These are phyloP conservation scores for Fistularia tabacaria DNA, from an alignment of 2,797 vertebrate genomes.

Conservation along the genomic window DNA sequence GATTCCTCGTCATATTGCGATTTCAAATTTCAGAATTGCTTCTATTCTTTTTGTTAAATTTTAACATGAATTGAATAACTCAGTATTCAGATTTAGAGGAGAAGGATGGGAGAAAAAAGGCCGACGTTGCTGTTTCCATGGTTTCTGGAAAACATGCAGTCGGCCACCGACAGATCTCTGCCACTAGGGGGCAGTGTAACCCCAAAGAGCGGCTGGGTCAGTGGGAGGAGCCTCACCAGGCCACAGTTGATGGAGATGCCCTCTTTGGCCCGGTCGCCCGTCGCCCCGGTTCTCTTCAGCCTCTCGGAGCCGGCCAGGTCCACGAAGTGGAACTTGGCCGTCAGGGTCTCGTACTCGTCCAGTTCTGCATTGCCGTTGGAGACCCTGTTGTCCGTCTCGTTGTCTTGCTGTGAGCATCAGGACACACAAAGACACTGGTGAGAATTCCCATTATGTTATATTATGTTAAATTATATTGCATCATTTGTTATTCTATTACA, in stretches of 20 bases:
- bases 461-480: no score
- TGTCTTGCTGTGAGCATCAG: constrained; percentile 71
- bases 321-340: constrained; percentile 90
- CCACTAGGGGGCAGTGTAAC: constrained; percentile 55
- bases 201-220: neutral
- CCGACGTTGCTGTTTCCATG: no score
- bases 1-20: no score
- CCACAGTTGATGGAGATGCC: constrained; percentile 98
- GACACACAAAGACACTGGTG: no score
- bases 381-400: constrained; percentile 83
- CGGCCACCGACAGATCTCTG: neutral
- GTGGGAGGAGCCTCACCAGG: constrained; percentile 75
- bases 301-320: constrained; percentile 82
- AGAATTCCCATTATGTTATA: no score
- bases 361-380: constrained; percentile 85
- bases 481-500: no score
- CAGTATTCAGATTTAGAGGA: neutral
- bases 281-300: constrained; percentile 91
- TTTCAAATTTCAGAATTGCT: no score
- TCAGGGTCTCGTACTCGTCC: constrained; percentile 91
- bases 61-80: no score
- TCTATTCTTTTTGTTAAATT: no score
- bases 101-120: neutral
- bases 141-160: neutral
- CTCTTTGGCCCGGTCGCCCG: constrained; percentile 91